phyloP scores from a whole-genome alignment of 2,888 invertebrate species.

The Pheosia tremula region DNA sequence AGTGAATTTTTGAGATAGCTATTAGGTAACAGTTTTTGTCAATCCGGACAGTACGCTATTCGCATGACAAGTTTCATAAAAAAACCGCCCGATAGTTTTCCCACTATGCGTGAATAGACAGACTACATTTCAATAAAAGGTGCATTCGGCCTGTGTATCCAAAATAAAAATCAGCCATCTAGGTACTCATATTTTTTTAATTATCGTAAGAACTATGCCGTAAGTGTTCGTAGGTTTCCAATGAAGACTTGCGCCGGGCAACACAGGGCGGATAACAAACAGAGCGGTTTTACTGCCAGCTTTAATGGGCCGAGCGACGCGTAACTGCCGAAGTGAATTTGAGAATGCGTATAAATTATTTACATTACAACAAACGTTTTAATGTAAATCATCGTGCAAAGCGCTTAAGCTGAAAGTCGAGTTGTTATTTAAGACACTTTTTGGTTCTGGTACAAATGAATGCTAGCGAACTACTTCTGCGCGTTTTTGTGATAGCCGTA shows the following conservation, averaged over 20 bases:
- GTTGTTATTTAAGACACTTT: neutral
- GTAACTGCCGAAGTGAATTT: slow-evolving; percentile 5
- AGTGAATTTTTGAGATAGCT: too few species aligned
- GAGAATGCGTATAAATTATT: slow-evolving; percentile 3
- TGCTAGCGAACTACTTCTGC: neutral
- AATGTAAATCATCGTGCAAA: neutral
- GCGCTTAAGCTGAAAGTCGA: neutral
- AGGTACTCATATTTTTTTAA: too few species aligned
- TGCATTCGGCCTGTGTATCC: too few species aligned
- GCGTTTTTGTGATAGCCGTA: too few species aligned
- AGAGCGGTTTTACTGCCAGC: slow-evolving; percentile 4
- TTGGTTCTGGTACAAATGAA: neutral
- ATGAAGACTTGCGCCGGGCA: neutral
- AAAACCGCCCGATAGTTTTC: too few species aligned
- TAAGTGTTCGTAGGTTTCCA: neutral
- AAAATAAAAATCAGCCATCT: too few species aligned
- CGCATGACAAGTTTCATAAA: too few species aligned
- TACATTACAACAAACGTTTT: slow-evolving; percentile 6
- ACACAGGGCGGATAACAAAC: slow-evolving; percentile 2
- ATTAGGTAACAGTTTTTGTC: too few species aligned
- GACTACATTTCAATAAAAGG: too few species aligned
- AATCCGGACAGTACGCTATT: too few species aligned
- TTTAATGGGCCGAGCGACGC: slow-evolving; percentile 5
- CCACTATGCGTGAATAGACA: too few species aligned
- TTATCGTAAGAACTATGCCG: too few species aligned